Conservation (phyloP, 1,140 invertebrate genomes). For the Wasmannia auropunctata region DNA sequence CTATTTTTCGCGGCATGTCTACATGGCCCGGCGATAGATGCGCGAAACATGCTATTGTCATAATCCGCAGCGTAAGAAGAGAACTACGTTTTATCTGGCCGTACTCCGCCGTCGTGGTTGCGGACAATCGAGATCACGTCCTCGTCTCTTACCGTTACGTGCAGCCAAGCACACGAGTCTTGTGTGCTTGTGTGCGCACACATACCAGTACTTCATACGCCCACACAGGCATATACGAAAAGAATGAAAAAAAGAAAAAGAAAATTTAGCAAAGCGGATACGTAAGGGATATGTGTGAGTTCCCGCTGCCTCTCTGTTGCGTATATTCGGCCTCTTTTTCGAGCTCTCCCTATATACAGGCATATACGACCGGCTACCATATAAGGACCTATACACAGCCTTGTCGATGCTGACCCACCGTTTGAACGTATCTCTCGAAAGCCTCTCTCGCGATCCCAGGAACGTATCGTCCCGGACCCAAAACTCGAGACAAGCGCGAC, state of each 20-base stretch:
- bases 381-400: slow-evolving; percentile 76
- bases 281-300: slow-evolving; percentile 59
- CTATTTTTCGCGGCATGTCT: neutral
- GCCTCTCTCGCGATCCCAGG: slow-evolving; percentile 41
- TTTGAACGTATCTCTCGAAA: slow-evolving; percentile 71
- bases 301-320: slow-evolving; percentile 55
- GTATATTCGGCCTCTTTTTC: slow-evolving; percentile 75
- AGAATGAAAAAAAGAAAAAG: slow-evolving; percentile 39
- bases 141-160: slow-evolving; percentile 68
- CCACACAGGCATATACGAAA: slow-evolving; percentile 27
- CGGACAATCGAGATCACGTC: slow-evolving; percentile 53
- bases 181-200: neutral
- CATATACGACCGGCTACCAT: slow-evolving; percentile 71
- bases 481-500: neutral
- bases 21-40: neutral
- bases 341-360: slow-evolving; percentile 72
- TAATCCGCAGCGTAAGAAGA: slow-evolving; percentile 6
- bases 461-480: neutral
- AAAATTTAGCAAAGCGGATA: slow-evolving; percentile 49
- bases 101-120: neutral
- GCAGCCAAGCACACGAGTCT: neutral
- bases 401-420: slow-evolving; percentile 75
- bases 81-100: slow-evolving; percentile 13
- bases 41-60: neutral
- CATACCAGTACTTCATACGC: slow-evolving; percentile 28